phyloP scores from a whole-genome alignment of 2,113 vertebrate genomes.

The Cnemophilus loriae region DNA sequence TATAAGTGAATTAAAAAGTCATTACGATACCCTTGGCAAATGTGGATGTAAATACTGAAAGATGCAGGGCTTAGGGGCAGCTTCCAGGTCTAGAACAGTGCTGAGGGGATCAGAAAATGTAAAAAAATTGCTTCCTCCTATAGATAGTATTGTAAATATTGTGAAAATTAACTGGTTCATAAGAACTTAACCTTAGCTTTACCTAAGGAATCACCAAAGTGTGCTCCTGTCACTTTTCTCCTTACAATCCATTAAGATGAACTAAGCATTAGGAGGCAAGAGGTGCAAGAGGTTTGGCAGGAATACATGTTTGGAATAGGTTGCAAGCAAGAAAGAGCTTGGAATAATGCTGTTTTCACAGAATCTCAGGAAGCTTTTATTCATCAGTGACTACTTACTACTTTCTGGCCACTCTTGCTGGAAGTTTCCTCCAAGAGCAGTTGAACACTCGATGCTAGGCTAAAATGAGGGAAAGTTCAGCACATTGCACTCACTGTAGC shows the following conservation, averaged over 20 bases:
- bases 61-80: neutral
- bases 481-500: accelerated
- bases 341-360: neutral
- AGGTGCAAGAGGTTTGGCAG: neutral
- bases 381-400: neutral
- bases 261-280: neutral
- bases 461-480: neutral
- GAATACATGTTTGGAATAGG: neutral
- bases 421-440: neutral
- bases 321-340: neutral
- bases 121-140: neutral
- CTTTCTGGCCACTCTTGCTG: neutral
- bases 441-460: neutral
- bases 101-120: neutral
- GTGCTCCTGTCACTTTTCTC: neutral
- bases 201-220: neutral
- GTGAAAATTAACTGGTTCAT: neutral
- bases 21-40: neutral
- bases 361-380: neutral
- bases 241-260: neutral
- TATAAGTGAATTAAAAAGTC: neutral
- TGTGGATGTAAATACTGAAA: neutral
- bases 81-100: neutral
- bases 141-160: neutral
- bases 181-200: neutral